Evolutionary conservation across 1,140 invertebrate species (phyloP), one percentile per base, ranked within the genome.

Genomic region (Apis florea): DNA sequence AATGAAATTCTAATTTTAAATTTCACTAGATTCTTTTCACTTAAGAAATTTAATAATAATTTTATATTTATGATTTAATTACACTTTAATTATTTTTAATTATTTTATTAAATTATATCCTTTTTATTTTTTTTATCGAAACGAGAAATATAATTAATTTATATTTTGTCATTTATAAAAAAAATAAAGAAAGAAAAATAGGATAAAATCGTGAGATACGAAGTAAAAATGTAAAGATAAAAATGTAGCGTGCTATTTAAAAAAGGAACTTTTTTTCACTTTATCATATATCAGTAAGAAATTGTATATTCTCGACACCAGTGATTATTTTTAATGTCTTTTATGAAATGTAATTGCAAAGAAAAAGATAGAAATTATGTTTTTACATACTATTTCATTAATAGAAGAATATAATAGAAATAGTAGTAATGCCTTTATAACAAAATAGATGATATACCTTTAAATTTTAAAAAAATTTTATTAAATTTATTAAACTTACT

Each of bases 201-300:
- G 19, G 49, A 26, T 53, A 66, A 66, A 53, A 12, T 53, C 5
- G 49, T 59, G 64, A 5, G 2, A 58, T 11, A 68, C 64, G 63
- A 76, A 76, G 31, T 54, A 53, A 58, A 40, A 40, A 40, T 40
- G 5, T 40, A 40, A 40, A 40, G 5, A 40, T 12, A 69, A 40
- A 26, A 40, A 24, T 72, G 68, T 49, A 71, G 54, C 67, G 76
- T 79, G 76, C 76, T n/a, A 56, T 51, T 77, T 56, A 70, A 71
- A 53, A 26, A 2, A 71, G n/a, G 11, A 59, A 56, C 53, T 54
- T 54, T 15, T 53, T 15, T 54, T 19, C 17, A 17, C 17, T 12
- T 53, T 53, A 11, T 53, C 12, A 68, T 56, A 0, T 24, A 21
- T 40, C 47, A 21, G 24, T 61, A 79, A 79, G 56, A 47, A 10